These are phyloP conservation scores for Pelusios castaneus DNA, from an alignment of 2,113 vertebrate species.

Conservation along the genomic window DNA sequence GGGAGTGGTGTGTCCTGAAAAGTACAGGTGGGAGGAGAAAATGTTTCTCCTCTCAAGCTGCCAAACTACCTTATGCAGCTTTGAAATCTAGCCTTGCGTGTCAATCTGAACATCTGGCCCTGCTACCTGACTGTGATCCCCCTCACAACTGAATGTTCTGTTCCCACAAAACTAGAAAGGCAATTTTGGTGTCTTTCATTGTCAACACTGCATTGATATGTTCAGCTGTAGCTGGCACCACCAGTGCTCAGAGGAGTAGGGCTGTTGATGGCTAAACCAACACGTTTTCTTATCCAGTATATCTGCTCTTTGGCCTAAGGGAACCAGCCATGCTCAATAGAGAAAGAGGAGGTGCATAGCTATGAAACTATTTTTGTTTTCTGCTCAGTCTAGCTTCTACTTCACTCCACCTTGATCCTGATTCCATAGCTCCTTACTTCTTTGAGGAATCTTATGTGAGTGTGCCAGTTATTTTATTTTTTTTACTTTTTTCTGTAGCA, in stretches of 20 bases:
- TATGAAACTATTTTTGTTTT: neutral
- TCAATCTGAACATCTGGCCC: neutral
- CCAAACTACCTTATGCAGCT: accelerated
- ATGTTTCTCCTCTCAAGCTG: neutral
- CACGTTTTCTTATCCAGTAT: neutral
- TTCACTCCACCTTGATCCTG: neutral
- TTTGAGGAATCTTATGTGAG: accelerated
- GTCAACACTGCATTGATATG: neutral
- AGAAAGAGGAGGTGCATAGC: neutral
- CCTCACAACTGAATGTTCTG: neutral
- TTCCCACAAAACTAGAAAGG: accelerated
- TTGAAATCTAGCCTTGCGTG: neutral
- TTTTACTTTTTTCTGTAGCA: no score
- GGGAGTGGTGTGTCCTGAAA: neutral
- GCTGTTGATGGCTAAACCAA: neutral
- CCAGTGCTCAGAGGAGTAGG: neutral
- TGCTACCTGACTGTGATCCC: accelerated
- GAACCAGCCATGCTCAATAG: neutral
- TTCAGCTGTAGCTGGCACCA: neutral
- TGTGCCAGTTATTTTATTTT: no score
- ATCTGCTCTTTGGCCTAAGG: neutral
- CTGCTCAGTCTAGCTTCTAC: neutral
- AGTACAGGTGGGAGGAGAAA: neutral
- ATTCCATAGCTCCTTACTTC: neutral
- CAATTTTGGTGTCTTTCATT: neutral